Evolutionary conservation across 2,113 vertebrate genomes (phyloP).

Genomic region (Smithornis capensis): DNA sequence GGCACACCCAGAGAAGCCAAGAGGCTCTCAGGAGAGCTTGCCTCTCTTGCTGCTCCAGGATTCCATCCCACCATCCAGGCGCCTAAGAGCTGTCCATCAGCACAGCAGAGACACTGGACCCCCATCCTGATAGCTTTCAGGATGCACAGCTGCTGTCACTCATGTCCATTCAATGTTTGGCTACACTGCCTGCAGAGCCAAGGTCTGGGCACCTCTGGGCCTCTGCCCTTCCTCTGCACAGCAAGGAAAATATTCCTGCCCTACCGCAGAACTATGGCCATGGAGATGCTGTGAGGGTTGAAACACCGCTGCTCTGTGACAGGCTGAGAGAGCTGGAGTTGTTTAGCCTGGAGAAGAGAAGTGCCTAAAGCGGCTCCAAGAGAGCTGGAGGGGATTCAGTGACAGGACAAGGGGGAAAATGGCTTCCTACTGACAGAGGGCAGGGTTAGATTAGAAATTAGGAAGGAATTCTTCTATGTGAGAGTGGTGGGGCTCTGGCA

Average conservation of each 20-base stretch:
- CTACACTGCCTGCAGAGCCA: neutral
- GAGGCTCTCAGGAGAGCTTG: neutral
- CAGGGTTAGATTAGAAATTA: neutral
- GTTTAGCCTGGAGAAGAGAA: neutral
- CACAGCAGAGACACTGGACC: neutral
- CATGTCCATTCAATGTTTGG: rapidly evolving
- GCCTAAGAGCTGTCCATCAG: neutral
- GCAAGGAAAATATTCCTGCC: neutral
- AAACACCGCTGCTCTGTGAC: neutral
- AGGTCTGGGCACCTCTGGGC: too few species aligned
- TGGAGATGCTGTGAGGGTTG: neutral
- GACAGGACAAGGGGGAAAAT: neutral
- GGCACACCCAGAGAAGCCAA: neutral
- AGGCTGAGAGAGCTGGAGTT: neutral
- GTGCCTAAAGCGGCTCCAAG: neutral
- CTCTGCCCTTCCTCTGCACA: neutral
- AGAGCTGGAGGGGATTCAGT: neutral
- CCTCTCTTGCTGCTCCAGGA: neutral
- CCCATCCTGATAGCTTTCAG: neutral
- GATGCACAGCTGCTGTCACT: neutral
- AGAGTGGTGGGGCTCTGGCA: neutral
- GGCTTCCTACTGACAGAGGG: neutral
- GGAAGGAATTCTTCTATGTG: neutral
- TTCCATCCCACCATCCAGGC: neutral
- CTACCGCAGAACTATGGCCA: neutral